Percentiles rank a stretch among this genome's conserved stretches.
Evolutionary conservation across 2,888 invertebrate genomes (phyloP).

Genomic region (Rhamphomyia laevipes): DNA sequence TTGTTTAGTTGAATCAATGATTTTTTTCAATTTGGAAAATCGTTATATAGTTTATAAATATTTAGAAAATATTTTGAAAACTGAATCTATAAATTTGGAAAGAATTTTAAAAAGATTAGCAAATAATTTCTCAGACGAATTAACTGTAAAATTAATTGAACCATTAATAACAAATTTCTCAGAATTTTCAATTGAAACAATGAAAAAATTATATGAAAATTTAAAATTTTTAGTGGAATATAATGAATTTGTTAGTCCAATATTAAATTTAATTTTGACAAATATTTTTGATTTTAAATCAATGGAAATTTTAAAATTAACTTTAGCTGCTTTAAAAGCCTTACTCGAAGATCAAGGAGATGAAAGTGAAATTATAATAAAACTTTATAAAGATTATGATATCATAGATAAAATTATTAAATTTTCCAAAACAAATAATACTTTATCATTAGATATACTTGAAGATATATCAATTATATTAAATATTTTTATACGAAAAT

Average conservation of each 20-base stretch:
- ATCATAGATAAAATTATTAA: conserved; percentile 36
- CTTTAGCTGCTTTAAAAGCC: conserved; percentile 27
- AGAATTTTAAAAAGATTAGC: conserved; percentile 33
- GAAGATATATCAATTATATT: conserved; percentile 36
- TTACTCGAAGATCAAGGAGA: conserved; percentile 19
- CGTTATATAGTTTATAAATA: conserved; percentile 43
- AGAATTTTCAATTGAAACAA: conserved; percentile 14
- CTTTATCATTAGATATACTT: conserved; percentile 23
- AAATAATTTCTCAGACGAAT: conserved; percentile 20
- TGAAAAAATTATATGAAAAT: conserved; percentile 27
- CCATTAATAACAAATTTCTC: conserved; percentile 1
- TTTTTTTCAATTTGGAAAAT: conserved; percentile 38
- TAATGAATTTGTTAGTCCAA: conserved; percentile 25
- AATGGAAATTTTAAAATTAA: conserved; percentile 22
- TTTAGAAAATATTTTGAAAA: conserved; percentile 41
- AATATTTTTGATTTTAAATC: conserved; percentile 5
- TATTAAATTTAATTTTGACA: conserved; percentile 24
- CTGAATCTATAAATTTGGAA: conserved; percentile 15
- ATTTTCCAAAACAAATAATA: conserved; percentile 20
- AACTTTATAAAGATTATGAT: conserved; percentile 36
- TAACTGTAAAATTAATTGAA: conserved; percentile 3
- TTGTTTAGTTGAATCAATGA: conserved; percentile 40
- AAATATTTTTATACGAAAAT: conserved; percentile 37
- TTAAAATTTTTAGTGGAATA: conserved; percentile 26
- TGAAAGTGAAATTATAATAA: conserved; percentile 29